Evolutionary conservation across 2,113 vertebrate species (phyloP).

Genomic region (Glaucidium brasilianum): DNA sequence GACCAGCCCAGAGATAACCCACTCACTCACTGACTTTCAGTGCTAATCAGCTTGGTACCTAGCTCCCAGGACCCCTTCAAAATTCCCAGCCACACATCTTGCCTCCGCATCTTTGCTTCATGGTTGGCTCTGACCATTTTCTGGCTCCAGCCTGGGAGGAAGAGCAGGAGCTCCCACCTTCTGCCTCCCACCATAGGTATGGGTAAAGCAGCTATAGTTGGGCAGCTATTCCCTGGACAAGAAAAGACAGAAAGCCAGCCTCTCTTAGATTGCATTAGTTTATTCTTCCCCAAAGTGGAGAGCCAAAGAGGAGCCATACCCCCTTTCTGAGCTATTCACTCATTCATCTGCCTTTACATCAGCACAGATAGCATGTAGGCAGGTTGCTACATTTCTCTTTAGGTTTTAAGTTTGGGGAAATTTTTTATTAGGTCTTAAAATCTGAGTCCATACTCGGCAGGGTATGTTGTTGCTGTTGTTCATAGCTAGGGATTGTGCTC

Average conservation of each 20-base stretch:
- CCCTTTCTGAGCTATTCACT: background rate
- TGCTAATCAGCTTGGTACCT: background rate
- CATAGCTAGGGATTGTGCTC: background rate
- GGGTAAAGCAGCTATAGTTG: background rate
- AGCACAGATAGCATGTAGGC: too few relatives aligned
- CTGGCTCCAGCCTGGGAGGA: background rate
- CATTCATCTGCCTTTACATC: background rate
- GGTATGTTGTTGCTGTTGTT: background rate
- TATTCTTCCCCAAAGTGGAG: background rate
- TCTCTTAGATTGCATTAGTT: background rate
- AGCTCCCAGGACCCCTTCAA: background rate
- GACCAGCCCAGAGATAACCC: background rate
- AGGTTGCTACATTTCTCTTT: background rate
- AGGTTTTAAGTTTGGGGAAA: background rate
- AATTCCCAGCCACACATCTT: background rate
- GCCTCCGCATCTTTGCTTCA: background rate
- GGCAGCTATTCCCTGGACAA: background rate
- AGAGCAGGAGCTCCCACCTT: background rate
- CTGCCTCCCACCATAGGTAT: accelerated
- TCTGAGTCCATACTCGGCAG: background rate
- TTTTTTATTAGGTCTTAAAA: background rate
- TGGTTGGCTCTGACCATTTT: background rate
- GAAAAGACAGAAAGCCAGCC: background rate
- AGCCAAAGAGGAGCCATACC: background rate
- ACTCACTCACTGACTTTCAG: background rate